Conservation (phyloP, 2,888 invertebrate species). For the Synergus japonicus region DNA sequence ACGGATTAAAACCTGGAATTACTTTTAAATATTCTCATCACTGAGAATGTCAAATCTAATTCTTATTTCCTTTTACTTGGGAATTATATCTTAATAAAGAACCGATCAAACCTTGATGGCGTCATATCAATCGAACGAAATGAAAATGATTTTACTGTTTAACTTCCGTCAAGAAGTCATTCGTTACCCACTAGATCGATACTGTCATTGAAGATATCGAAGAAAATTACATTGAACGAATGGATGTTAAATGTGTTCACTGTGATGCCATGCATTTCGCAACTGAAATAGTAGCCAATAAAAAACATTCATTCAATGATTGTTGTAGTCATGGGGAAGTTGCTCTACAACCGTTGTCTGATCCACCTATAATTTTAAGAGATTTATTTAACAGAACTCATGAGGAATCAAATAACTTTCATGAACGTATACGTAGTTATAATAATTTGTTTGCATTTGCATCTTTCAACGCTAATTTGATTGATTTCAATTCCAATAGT, state of each 20-base stretch:
- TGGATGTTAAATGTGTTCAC: neutral
- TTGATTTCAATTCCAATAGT: constrained; percentile 17
- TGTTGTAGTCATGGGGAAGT: constrained; percentile 45
- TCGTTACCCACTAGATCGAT: too few relatives aligned
- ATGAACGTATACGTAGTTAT: constrained; percentile 42
- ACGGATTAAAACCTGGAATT: too few relatives aligned
- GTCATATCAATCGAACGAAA: too few relatives aligned
- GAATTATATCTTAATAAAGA: too few relatives aligned
- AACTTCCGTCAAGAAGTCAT: too few relatives aligned
- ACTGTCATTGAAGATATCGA: too few relatives aligned
- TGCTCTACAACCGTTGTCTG: constrained; percentile 17
- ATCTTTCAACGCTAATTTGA: constrained; percentile 46
- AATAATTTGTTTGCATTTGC: constrained; percentile 46
- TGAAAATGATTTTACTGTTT: too few relatives aligned
- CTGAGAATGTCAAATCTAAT: too few relatives aligned
- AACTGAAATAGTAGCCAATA: constrained; percentile 45
- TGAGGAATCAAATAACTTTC: constrained; percentile 38
- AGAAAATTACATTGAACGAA: neutral
- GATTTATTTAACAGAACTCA: constrained; percentile 41
- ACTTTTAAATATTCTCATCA: too few relatives aligned
- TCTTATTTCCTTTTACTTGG: too few relatives aligned
- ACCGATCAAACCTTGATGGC: too few relatives aligned
- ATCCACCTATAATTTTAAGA: constrained; percentile 34
- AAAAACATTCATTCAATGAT: constrained; percentile 35
- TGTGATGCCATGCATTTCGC: constrained; percentile 41